Base-by-base conservation (phyloP, 2,888 invertebrate species). In the Candidula unifasciata region DNA sequence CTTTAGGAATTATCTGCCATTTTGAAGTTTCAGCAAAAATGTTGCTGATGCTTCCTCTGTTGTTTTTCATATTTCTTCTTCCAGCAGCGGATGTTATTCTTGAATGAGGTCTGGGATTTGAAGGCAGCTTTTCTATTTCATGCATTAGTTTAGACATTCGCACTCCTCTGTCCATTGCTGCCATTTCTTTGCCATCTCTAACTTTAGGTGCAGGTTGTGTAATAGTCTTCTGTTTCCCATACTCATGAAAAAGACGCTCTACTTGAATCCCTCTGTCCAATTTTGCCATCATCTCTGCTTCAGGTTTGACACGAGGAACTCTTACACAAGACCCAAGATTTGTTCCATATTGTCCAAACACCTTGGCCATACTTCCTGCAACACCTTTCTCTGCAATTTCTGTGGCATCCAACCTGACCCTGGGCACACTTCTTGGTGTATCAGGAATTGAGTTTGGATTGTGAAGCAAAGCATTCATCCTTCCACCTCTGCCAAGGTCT, bases 131-230 rank as follows among this genome's bases (percentile, higher is more conserved):
- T 64, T 86, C 86, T 21, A 88, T 89, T 71, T 92, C 91, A 77
- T 92, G 90, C 89, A 92, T 91, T 44, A 92, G 82, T 16, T 90
- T 87, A 21, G 90, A 90, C 89, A 92, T 90, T 78, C 92, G 84
- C 13, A 89, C 91, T 54, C 92, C 91, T 86, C 88, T 86, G 57
- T 90, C 92, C 24, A 92, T 85, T 57, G 88, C 89, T 0, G 91
- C 91, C 73, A 87, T 88, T 18, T 90, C 89, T 76, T 82, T 64
- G 0, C 89, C 91, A 8, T 89, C 89, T 76, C 86, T 89, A 0
- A 92, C 91, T 71, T 90, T 88, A 18, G 91, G 89, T 35, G 83
- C 88, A 2, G 90, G 91, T 81, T 88, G 86, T 30, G 89, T 84
- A 37, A 88, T 86, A 10, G 80, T 69, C 0, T 89, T 89, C 52